Evolutionary conservation across 2,797 vertebrate species (phyloP), one percentile per base, ranked within the genome.

Genomic region (Karalla daura): DNA sequence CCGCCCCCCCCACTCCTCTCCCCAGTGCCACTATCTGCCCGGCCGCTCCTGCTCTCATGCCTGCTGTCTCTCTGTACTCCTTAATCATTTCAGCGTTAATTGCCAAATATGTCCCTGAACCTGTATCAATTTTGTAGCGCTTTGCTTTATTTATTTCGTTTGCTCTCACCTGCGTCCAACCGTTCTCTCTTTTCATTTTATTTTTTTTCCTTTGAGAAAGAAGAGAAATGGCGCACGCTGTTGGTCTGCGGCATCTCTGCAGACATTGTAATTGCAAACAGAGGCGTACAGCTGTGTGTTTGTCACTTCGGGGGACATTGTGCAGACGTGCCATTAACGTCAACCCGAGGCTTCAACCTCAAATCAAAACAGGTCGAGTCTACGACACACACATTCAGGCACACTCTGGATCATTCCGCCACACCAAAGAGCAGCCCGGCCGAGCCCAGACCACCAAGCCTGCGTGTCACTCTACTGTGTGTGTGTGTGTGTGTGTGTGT

Each of bases 381-480:
- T n/a, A n/a, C n/a, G n/a, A n/a, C 53, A 25, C 15, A 36, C 55
- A 43, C 13, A 25, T 27, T 23, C 45, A 61, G 21, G 47, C 23
- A 40, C 25, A 50, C 32, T 15, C 33, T 6, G 9, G 47, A 2
- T 41, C 45, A 15, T 56, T 49, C 46, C 12, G 55, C 25, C 50
- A 58, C 58, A 68, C 62, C 67, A 76, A 76, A 70, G 59, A 84
- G 63, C 67, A 63, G 40, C 40, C 66, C 37, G 58, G 54, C 55
- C 41, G 11, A 39, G 44, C 50, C 4, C 27, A 80, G 89, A 91
- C 89, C 91, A 91, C 89, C 89, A 86, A 78, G 83, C 86, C 58
- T 75, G 86, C 74, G 78, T 83, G 77, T 70, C 80, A 33, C 85
- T 85, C 83, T 76, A 66, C 74, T 32, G 65, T 63, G 63, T 44